Evolutionary conservation across 2,797 vertebrate species (phyloP).

Genomic region (Merluccius polli): DNA sequence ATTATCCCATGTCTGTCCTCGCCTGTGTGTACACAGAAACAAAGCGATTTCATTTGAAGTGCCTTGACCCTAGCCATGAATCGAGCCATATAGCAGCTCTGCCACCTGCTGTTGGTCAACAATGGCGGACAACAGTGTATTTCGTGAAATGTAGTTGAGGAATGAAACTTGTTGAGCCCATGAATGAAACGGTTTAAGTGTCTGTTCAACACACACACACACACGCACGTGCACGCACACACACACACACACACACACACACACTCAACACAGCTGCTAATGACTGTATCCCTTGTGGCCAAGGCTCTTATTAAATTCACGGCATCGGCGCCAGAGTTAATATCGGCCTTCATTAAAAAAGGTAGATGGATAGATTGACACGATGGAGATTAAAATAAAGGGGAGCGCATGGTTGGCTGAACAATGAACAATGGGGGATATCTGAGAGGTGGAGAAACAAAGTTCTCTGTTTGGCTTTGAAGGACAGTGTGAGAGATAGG

Average conservation of each 20-base stretch:
- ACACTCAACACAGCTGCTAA: slow-evolving; percentile 29
- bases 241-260: background rate
- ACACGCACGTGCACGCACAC: background rate
- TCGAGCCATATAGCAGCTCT: slow-evolving; percentile 18
- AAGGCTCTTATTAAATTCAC: slow-evolving; percentile 51
- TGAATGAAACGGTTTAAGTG: slow-evolving; percentile 42
- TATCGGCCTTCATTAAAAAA: slow-evolving; percentile 46
- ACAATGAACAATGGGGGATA: slow-evolving; percentile 20
- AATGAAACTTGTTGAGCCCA: slow-evolving; percentile 55
- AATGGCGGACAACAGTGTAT: slow-evolving; percentile 32
- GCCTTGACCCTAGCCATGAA: no score
- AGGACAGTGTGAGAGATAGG: slow-evolving; percentile 36
- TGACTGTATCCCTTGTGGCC: slow-evolving; percentile 41
- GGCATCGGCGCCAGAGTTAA: slow-evolving; percentile 50
- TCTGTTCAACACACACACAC: slow-evolving; percentile 34
- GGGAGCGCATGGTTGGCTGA: slow-evolving; percentile 36
- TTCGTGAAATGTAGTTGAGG: slow-evolving; percentile 49
- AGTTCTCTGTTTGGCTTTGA: slow-evolving; percentile 22
- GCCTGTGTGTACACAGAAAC: no score
- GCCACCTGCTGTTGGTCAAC: slow-evolving; percentile 18
- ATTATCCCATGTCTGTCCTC: no score
- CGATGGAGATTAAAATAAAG: slow-evolving; percentile 44
- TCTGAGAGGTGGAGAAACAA: slow-evolving; percentile 21
- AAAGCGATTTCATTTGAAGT: no score
- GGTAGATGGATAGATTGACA: slow-evolving; percentile 45